These are phyloP conservation scores for Lordiphosa collinella DNA, from an alignment of 1,140 invertebrate genomes.

Conservation along the genomic window DNA sequence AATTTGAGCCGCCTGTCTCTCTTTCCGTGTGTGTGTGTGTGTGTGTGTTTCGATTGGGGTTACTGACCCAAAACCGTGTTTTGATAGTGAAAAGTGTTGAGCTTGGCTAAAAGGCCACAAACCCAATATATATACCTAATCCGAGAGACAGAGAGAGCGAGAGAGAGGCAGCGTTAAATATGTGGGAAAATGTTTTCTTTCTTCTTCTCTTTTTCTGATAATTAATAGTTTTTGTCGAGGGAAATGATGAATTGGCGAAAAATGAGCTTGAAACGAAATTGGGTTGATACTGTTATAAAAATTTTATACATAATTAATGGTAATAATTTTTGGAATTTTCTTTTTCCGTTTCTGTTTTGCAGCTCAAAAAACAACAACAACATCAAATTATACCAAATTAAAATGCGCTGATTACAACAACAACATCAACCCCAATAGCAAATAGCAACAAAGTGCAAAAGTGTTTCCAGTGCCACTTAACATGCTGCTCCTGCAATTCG, in stretches of 20 bases:
- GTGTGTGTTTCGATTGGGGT: conserved; percentile 40
- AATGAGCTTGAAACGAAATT: conserved; percentile 14
- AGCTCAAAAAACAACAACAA: conserved; percentile 13
- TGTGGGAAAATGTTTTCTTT: conserved; percentile 25
- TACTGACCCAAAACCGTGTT: conserved; percentile 51
- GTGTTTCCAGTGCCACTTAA: conserved; percentile 9
- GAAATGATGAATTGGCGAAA: conserved; percentile 44
- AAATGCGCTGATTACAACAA: conserved; percentile 35
- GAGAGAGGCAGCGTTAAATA: neutral
- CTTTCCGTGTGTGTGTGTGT: neutral
- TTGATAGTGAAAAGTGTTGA: conserved; percentile 56
- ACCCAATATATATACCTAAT: conserved; percentile 38
- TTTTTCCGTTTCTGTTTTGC: conserved; percentile 24
- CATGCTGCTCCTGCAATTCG: neutral
- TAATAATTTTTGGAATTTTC: conserved; percentile 27
- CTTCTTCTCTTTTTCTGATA: neutral
- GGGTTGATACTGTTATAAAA: neutral
- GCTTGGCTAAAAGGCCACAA: conserved; percentile 31
- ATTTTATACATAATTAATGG: conserved; percentile 28
- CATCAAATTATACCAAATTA: conserved; percentile 9
- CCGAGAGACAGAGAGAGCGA: neutral
- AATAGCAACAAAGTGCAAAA: conserved; percentile 22
- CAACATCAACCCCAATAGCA: conserved; percentile 11
- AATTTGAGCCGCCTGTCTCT: conserved; percentile 32
- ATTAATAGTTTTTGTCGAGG: conserved; percentile 31